Base-by-base conservation (phyloP, 2,888 invertebrate species). In the Taphrorychus bicolor region DNA sequence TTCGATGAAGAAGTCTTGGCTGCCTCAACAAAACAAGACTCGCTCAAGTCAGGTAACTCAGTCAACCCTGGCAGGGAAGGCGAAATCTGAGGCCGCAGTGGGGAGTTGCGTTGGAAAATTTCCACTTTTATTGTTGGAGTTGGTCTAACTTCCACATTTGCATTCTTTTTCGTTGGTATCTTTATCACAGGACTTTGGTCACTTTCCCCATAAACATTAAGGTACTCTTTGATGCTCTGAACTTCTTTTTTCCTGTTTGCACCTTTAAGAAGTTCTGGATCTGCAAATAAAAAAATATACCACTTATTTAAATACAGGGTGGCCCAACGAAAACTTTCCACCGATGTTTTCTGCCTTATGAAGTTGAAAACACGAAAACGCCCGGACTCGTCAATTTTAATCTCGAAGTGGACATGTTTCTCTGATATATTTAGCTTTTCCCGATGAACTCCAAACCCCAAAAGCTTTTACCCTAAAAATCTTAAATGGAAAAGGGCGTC, bases 121-220 rank as follows among this genome's bases (percentile, higher is more conserved):
- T 70, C 70, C 23, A 70, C 70, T 56, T 66, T 70, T 24, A 66
- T 59, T 16, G 66, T 66, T 0, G 59, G 66, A n/a, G 56, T 66
- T 9, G 66, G 66, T 22, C 52, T 63, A 11, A 63, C 11, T 32
- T 32, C 9, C 7, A 2, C 2, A 11, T 3, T 3, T 7, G 3
- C 32, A 3, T 7, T 42, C 40, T 68, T 61, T 16, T 51, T 19
- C 18, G 23, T 7, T 9, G 57, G 2, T 18, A 40, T 5, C 21
- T 56, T 70, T 9, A 70, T 21, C 40, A 66, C 22, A 2, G 70
- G 70, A 45, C 70, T 70, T 18, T 66, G 57, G 7, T 67, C 59
- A 18, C 11, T 24, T 16, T 40, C 21, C 9, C 66, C 58, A 23
- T 49, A 70, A 22, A 60, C 22, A 22, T 63, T 67, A 5, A 70